These are phyloP conservation scores for Gastracanthus pulcherrimus DNA, from an alignment of 2,888 invertebrate genomes.

Conservation along the genomic window DNA sequence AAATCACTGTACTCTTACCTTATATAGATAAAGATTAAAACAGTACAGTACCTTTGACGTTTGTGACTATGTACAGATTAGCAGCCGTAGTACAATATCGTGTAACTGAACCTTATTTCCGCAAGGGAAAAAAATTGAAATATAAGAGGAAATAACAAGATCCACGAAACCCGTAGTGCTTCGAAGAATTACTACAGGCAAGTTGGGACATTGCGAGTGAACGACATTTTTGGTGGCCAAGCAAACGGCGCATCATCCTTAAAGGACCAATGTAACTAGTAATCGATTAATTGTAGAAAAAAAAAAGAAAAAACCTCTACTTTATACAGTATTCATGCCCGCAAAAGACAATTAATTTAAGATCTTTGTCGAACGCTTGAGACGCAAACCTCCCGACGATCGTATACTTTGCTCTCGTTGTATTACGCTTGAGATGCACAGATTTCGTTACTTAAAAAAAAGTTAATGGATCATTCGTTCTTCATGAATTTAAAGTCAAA, in stretches of 20 bases:
- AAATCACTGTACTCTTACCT: constrained; percentile 28
- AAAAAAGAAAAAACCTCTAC: constrained; percentile 58
- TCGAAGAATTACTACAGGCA: constrained; percentile 40
- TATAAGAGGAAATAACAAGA: constrained; percentile 22
- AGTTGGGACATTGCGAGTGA: constrained; percentile 42
- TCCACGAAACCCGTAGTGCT: constrained; percentile 34
- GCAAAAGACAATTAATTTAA: constrained; percentile 42
- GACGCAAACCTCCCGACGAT: not conserved
- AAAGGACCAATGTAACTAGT: constrained; percentile 74
- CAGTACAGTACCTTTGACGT: constrained; percentile 57
- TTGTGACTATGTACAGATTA: constrained; percentile 59
- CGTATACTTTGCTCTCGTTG: constrained; percentile 19
- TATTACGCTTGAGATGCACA: constrained; percentile 5
- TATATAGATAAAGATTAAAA: constrained; percentile 29
- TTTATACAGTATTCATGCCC: constrained; percentile 57
- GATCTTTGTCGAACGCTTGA: constrained; percentile 17
- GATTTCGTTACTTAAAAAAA: constrained; percentile 26
- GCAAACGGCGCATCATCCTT: constrained; percentile 64
- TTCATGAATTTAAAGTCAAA: not conserved
- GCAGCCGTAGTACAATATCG: constrained; percentile 51
- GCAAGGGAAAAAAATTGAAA: constrained; percentile 15
- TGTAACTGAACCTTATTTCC: constrained; percentile 52
- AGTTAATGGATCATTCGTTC: not conserved
- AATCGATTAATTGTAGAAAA: constrained; percentile 63
- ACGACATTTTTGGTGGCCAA: constrained; percentile 57